Base-by-base conservation (phyloP, 2,888 invertebrate species). In the Drosophila multiciliata region DNA sequence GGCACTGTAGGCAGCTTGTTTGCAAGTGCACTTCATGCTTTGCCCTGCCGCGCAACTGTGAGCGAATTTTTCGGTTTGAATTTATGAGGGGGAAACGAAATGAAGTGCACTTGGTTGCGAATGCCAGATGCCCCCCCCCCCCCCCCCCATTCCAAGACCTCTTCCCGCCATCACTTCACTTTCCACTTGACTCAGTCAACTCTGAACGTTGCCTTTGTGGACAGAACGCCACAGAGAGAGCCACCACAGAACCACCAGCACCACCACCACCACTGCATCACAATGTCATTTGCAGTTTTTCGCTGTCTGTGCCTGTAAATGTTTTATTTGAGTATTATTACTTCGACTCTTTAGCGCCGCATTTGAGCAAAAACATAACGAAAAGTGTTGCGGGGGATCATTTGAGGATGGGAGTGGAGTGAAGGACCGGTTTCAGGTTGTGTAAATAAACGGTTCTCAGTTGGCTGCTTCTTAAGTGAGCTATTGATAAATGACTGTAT, bases 301-400 rank as follows among this genome's bases (percentile, higher is more conserved):
- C 89, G 71, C 75, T 73, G 83, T 83, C 83, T 88, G 86, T 48
- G 88, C 83, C 84, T 84, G 84, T 84, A 84, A 84, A 84, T 84
- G 84, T 84, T 84, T 84, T 84, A 84, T 84, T 84, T 84, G 86
- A 84, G 88, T 88, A 84, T 84, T 84, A 84, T 88, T 88, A 88
- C 88, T 86, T 83, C 73, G 78, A 84, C 81, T 83, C 86, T 84
- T 86, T 83, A 86, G 74, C 83, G 48, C 68, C 74, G 68, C 75
- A 63, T 67, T 74, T 74, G 40, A 65, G 66, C 58, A 60, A 53
- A 55, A 67, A 65, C 59, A 62, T 67, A 65, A 57, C 42, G 26
- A 59, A 53, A 45, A 66, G 50, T 45, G 66, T 66, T 49, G 12
- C 49, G 12, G 23, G n/a, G 17, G 32, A 35, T 29, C 29, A 57